phyloP scores from a whole-genome alignment of 2,797 vertebrate species.

The Eleutherodactylus coqui region DNA sequence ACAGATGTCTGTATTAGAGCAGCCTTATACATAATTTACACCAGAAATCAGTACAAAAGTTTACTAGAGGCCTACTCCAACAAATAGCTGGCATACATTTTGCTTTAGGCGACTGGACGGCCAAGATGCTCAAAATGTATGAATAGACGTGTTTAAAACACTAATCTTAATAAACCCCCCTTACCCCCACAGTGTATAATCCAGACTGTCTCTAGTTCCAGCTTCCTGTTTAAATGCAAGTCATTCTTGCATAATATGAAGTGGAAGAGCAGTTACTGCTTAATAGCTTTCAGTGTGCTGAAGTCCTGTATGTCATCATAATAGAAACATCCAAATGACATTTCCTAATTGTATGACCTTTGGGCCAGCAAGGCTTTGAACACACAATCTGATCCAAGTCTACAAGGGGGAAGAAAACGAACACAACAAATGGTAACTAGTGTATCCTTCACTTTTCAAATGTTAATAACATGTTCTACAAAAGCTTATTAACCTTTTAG shows the following conservation, averaged over 20 bases:
- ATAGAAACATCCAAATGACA: neutral
- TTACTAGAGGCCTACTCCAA: no score
- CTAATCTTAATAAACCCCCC: no score
- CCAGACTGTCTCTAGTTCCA: neutral
- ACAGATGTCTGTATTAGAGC: no score
- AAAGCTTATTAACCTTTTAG: slow-evolving; percentile 22
- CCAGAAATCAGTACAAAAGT: no score
- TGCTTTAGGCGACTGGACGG: no score
- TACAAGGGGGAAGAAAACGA: neutral
- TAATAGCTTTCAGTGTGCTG: neutral
- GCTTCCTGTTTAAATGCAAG: neutral
- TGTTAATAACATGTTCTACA: slow-evolving; percentile 45
- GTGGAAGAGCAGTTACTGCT: neutral
- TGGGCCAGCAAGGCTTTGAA: neutral
- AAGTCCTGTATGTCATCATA: neutral
- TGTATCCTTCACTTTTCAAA: slow-evolving; percentile 25
- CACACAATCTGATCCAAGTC: slow-evolving; percentile 34
- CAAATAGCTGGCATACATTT: no score
- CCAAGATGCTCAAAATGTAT: no score
- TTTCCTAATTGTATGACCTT: slow-evolving; percentile 7
- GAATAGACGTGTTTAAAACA: no score
- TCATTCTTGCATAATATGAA: neutral
- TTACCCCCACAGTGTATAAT: no score
- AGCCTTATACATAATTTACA: no score
- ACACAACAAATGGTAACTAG: slow-evolving; percentile 8